phyloP scores from a whole-genome alignment of 2,888 invertebrate genomes.

The Orthosia gracilis region DNA sequence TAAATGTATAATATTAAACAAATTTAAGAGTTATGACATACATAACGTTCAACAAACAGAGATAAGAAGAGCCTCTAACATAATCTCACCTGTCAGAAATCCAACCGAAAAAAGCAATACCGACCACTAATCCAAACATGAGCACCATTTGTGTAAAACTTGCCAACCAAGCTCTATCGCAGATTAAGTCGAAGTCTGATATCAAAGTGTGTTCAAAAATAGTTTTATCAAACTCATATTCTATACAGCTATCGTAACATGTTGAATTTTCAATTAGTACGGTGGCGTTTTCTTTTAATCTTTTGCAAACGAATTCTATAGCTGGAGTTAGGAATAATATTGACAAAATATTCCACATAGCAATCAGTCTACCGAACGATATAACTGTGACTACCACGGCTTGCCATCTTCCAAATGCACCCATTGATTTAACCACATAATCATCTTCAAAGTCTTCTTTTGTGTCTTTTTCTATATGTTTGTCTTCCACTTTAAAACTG shows the following conservation, averaged over 20 bases:
- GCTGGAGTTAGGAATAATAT: conserved; percentile 76
- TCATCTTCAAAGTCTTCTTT: conserved; percentile 69
- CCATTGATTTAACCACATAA: conserved; percentile 78
- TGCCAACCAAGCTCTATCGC: conserved; percentile 76
- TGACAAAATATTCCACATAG: conserved; percentile 73
- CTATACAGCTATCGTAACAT: conserved; percentile 76
- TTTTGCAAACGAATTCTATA: conserved; percentile 74
- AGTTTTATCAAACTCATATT: conserved; percentile 71
- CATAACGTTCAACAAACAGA: no score
- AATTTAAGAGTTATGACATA: no score
- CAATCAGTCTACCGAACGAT: conserved; percentile 68
- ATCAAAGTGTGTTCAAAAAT: conserved; percentile 74
- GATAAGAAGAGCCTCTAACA: neutral
- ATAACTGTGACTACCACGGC: conserved; percentile 64
- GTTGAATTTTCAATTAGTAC: conserved; percentile 68
- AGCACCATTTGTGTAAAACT: conserved; percentile 77
- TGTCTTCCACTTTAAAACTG: conserved; percentile 22
- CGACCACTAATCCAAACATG: conserved; percentile 78
- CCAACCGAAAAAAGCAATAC: conserved; percentile 78
- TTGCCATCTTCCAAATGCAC: conserved; percentile 78
- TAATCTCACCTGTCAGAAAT: conserved; percentile 82
- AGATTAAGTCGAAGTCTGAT: conserved; percentile 77
- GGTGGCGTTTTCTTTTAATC: conserved; percentile 66
- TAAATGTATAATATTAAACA: no score
- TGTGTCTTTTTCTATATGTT: conserved; percentile 31